phyloP scores from a whole-genome alignment of 2,797 vertebrate species.

The Jordanella pulchra region DNA sequence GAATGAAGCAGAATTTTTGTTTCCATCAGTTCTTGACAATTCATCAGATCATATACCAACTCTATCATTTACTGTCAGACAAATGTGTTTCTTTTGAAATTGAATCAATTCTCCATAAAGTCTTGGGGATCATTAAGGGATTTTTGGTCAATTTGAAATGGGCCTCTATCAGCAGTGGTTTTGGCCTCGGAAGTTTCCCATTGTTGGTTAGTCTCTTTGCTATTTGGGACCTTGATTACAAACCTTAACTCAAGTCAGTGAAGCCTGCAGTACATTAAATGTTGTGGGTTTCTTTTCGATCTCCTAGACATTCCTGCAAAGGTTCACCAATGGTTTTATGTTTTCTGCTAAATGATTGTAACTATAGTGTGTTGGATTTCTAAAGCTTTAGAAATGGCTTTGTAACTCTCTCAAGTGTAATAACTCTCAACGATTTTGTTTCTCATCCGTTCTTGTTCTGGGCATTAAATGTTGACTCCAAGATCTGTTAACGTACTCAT shows the following conservation, averaged over 20 bases:
- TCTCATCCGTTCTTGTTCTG: not conserved
- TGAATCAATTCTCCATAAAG: too few relatives aligned
- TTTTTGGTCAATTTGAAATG: too few relatives aligned
- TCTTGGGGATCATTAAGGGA: too few relatives aligned
- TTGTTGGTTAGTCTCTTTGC: not conserved
- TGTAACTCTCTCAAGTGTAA: not conserved
- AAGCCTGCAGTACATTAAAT: not conserved
- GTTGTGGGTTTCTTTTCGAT: not conserved
- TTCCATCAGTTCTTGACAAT: too few relatives aligned
- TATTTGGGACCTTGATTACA: not conserved
- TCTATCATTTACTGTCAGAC: not conserved
- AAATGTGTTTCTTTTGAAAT: not conserved
- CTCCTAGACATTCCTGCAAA: not conserved
- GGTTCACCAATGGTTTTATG: not conserved
- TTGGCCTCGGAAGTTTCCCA: too few relatives aligned
- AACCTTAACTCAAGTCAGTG: not conserved
- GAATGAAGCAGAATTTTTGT: too few relatives aligned
- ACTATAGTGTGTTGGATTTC: not conserved
- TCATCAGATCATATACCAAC: too few relatives aligned
- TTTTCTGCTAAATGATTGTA: not conserved
- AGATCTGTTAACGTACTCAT: not conserved
- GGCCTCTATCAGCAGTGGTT: too few relatives aligned
- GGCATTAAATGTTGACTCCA: not conserved
- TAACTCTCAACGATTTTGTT: too few relatives aligned
- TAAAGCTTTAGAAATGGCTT: not conserved